Conservation (phyloP, 1,140 invertebrate species). For the Aphaenogaster floridana region DNA sequence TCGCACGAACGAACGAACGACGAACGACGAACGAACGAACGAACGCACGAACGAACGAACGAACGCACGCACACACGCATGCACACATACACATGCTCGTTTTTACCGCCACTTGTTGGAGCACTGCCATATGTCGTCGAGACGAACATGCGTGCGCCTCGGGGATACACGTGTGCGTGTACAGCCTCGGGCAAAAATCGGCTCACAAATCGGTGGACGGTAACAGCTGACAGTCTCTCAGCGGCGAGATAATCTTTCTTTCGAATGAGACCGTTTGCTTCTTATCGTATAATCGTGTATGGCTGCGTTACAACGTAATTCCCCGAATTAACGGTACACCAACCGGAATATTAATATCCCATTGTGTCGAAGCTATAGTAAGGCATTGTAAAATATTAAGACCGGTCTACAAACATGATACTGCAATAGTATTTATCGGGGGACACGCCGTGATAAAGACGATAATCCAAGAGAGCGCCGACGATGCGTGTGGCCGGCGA, state of each 20-base stretch:
- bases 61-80: not conserved
- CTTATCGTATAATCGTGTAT: not conserved
- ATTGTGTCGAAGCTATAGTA: not conserved
- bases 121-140: constrained; percentile 79
- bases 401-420: not conserved
- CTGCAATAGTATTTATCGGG: not conserved
- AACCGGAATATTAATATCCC: not conserved
- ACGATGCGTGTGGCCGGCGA: constrained; percentile 75
- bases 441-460: not conserved
- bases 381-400: not conserved
- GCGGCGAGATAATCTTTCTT: not conserved
- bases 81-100: constrained; percentile 42
- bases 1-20: not conserved
- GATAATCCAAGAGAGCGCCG: constrained; percentile 22
- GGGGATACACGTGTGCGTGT: constrained; percentile 56
- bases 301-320: not conserved
- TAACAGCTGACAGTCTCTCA: constrained; percentile 14
- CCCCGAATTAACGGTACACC: not conserved
- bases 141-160: constrained; percentile 50
- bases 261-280: not conserved
- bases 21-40: not conserved
- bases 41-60: not conserved
- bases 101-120: constrained; percentile 84
- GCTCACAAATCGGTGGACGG: not conserved
- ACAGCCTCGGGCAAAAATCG: constrained; percentile 65